Percentiles rank a stretch among this genome's conserved stretches.
These are phyloP conservation scores for Choreutis nemorana DNA, from an alignment of 2,888 invertebrate genomes.

Conservation along the genomic window DNA sequence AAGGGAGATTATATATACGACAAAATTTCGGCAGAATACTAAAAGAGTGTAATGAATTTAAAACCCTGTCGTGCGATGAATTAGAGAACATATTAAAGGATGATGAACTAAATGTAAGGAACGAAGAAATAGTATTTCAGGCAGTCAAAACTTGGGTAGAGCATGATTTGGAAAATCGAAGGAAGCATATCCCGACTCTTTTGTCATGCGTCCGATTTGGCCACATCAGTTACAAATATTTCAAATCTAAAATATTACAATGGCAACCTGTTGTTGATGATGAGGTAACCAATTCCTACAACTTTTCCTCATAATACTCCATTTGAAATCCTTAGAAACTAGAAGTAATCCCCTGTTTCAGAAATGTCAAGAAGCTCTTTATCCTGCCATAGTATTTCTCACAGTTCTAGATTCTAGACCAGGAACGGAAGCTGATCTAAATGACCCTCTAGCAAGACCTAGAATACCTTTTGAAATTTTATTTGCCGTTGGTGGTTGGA, in stretches of 20 bases:
- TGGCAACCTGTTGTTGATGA: constrained; percentile 63
- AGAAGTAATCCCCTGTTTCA: no score
- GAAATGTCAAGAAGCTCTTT: constrained; percentile 63
- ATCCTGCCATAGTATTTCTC: constrained; percentile 61
- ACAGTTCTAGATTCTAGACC: constrained; percentile 55
- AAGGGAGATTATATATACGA: constrained; percentile 65
- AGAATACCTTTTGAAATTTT: constrained; percentile 80
- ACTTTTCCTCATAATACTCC: no score
- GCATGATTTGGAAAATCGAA: constrained; percentile 61
- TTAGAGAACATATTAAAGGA: constrained; percentile 70
- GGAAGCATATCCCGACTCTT: constrained; percentile 63
- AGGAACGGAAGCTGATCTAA: constrained; percentile 55
- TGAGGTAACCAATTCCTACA: constrained; percentile 39
- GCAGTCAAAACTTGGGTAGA: constrained; percentile 77
- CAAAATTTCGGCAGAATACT: constrained; percentile 69
- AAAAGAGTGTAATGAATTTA: constrained; percentile 71
- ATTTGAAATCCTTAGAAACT: constrained; percentile 3
- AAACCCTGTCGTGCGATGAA: constrained; percentile 67
- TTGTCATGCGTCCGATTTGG: constrained; percentile 73
- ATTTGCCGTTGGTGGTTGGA: constrained; percentile 87
- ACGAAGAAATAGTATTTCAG: constrained; percentile 78
- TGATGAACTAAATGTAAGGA: constrained; percentile 76
- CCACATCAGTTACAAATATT: constrained; percentile 67
- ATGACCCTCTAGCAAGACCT: constrained; percentile 71
- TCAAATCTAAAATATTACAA: constrained; percentile 60